These are phyloP conservation scores for Heliconius ismenius DNA, from an alignment of 2,888 invertebrate genomes.

Conservation along the genomic window DNA sequence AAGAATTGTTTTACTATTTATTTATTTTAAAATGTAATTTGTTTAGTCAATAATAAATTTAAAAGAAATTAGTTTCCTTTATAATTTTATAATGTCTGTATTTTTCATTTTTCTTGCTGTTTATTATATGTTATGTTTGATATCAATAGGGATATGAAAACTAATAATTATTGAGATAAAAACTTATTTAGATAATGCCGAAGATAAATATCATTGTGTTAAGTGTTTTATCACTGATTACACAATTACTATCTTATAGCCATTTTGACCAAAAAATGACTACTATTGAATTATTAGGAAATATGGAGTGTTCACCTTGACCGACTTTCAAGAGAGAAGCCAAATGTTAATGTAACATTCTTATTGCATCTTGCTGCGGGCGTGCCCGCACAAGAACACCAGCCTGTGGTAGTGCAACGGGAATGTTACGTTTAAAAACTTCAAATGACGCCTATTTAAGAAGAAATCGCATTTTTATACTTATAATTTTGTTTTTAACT, in stretches of 20 bases:
- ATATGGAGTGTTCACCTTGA: slow-evolving; percentile 6
- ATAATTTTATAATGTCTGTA: neutral
- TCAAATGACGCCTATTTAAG: slow-evolving; percentile 29
- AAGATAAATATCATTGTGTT: neutral
- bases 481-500: neutral
- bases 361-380: slow-evolving; percentile 68
- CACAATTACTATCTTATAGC: neutral
- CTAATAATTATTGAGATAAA: neutral
- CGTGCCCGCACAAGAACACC: slow-evolving; percentile 50
- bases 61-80: neutral
- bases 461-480: neutral
- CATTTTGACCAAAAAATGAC: neutral
- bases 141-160: neutral
- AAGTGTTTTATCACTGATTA: neutral
- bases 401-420: slow-evolving; percentile 53
- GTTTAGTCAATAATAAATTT: neutral
- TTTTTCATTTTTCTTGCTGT: neutral
- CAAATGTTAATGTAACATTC: slow-evolving; percentile 63
- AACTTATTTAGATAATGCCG: neutral
- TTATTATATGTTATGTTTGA: neutral
- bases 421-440: slow-evolving; percentile 52
- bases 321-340: slow-evolving; percentile 21
- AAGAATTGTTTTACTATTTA: slow-evolving; percentile 30
- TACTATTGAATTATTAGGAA: slow-evolving; percentile 9
- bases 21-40: neutral